Base-by-base conservation (phyloP, 1,140 invertebrate species). In the Dendrolimus punctatus region DNA sequence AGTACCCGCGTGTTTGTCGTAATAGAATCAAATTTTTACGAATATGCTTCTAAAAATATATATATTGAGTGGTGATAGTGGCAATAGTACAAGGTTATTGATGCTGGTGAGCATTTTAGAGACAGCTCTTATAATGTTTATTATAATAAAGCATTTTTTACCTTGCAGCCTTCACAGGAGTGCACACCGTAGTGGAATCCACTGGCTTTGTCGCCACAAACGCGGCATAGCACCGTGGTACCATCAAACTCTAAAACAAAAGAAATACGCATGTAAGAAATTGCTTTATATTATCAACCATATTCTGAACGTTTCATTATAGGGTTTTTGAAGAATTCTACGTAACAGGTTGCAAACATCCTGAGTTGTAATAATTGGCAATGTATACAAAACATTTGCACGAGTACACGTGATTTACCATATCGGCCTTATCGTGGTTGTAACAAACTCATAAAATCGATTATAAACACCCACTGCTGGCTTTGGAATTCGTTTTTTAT, bases 161-260 rank as follows among this genome's bases (percentile, higher is more conserved):
- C 98, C 95, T 99, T 99, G 92, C 98, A 99, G 68, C 98, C 98
- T 90, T 99, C 98, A 87, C 98, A 99, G 62, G 97, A 99, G 88
- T 99, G 98, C 60, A 99, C 98, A 48, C 98, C 98, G 90, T 99
- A 99, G 82, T 99, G 98, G 88, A 99, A 99, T 54, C 98, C 98
- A 73, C 96, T 98, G 47, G 98, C 98, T 88, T 99, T 99, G 87
- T 99, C 98, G 40, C 98, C 98, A 84, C 98, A 99, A 1, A 99
- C 98, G 50, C 98, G 92, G 85, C 98, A 99, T 46, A 99, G 87
- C 49, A 99, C 96, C 37, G 97, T 99, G 47, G 97, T 99, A 38
- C 97, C 97, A 89, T 99, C 98, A 84, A 99, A 99, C 92, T 99
- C 98, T 99, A 93, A 37, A 96, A 94, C 78, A 83, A 86, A 62